phyloP scores from a whole-genome alignment of 2,888 invertebrate genomes.

The Volucella bombylans region DNA sequence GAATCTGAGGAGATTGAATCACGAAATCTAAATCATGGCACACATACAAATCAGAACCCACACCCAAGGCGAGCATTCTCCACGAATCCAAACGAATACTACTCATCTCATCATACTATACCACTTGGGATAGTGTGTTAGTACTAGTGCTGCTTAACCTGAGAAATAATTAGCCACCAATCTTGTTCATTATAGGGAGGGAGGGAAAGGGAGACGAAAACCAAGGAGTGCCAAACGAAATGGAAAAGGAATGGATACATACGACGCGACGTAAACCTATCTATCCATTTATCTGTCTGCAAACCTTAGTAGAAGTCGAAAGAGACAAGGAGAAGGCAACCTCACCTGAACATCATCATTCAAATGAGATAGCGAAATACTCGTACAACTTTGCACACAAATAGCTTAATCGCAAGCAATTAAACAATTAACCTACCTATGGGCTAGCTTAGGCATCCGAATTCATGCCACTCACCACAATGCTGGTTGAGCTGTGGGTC shows the following conservation, averaged over 20 bases:
- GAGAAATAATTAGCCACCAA: constrained; percentile 73
- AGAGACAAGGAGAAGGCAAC: constrained; percentile 29
- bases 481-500: constrained; percentile 54
- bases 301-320: background rate
- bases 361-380: constrained; percentile 70
- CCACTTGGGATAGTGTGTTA: constrained; percentile 41
- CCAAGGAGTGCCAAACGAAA: constrained; percentile 64
- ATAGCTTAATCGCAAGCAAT: constrained; percentile 74
- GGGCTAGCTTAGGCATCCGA: constrained; percentile 60
- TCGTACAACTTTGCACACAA: constrained; percentile 70
- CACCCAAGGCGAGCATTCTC: constrained; percentile 21
- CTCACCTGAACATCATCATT: constrained; percentile 63
- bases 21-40: constrained; percentile 70
- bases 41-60: constrained; percentile 39
- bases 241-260: constrained; percentile 32
- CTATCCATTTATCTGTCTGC: constrained; percentile 70
- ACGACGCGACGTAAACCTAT: constrained; percentile 48
- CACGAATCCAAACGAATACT: constrained; percentile 17
- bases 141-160: constrained; percentile 50
- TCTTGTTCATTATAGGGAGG: constrained; percentile 67
- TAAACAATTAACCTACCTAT: constrained; percentile 74
- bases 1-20: constrained; percentile 65
- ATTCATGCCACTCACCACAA: constrained; percentile 18
- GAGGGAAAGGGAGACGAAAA: constrained; percentile 27
- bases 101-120: constrained; percentile 36